Conservation (phyloP, 30 jellyfish, hydroid and myxozoan species). For the Aurelia coerulea region DNA sequence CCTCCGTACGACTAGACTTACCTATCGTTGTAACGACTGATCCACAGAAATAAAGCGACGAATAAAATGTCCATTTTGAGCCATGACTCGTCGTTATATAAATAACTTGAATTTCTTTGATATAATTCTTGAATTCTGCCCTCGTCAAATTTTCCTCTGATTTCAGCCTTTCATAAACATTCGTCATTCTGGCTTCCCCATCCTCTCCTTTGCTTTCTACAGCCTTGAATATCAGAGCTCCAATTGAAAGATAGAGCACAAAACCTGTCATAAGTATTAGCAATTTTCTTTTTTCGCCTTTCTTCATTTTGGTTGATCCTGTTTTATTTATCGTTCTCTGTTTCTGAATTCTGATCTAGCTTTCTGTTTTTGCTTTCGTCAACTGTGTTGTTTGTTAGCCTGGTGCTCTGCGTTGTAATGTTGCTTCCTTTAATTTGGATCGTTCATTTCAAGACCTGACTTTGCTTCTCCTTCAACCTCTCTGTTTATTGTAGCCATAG, state of each 20-base stretch:
- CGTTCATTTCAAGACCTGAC: too few relatives aligned
- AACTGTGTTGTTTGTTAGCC: not conserved
- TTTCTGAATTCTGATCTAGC: too few relatives aligned
- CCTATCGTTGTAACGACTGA: slow-evolving; percentile 83
- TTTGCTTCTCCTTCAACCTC: too few relatives aligned
- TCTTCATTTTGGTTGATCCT: not conserved
- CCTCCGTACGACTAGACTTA: slow-evolving; percentile 6
- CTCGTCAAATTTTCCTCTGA: slow-evolving; percentile 46
- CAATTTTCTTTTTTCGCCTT: slow-evolving; percentile 36
- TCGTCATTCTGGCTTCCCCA: slow-evolving; percentile 17
- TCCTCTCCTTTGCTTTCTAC: slow-evolving; percentile 23
- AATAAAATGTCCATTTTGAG: slow-evolving; percentile 70
- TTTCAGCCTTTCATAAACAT: not conserved
- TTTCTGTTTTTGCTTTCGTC: not conserved
- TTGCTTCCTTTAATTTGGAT: too few relatives aligned
- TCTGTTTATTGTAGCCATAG: too few relatives aligned
- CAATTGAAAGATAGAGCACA: slow-evolving; percentile 44
- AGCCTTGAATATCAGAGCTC: slow-evolving; percentile 53
- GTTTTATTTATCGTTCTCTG: not conserved
- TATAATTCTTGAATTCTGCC: slow-evolving; percentile 30
- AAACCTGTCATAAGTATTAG: slow-evolving; percentile 25
- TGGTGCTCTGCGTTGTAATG: too few relatives aligned
- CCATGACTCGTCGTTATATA: slow-evolving; percentile 11
- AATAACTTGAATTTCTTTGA: slow-evolving; percentile 16
- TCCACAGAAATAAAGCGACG: slow-evolving; percentile 78